Evolutionary conservation across 2,888 invertebrate species (phyloP).

Genomic region (Andrena praecox): DNA sequence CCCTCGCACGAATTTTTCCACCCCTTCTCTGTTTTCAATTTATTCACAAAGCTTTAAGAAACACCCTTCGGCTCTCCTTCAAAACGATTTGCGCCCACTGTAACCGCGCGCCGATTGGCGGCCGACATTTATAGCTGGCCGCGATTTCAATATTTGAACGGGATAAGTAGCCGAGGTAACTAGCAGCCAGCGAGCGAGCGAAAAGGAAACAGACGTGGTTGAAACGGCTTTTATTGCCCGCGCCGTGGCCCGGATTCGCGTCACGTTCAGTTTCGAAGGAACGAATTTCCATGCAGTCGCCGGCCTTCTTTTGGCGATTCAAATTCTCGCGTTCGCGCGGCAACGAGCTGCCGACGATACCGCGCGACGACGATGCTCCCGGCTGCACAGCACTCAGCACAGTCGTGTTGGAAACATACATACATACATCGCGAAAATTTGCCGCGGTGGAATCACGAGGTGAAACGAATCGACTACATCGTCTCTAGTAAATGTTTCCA

Average conservation of each 20-base stretch:
- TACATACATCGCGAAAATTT: slow-evolving; percentile 39
- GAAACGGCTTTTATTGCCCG: slow-evolving; percentile 44
- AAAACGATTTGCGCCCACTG: background rate
- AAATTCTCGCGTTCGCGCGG: background rate
- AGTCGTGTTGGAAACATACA: slow-evolving; percentile 41
- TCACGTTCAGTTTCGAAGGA: slow-evolving; percentile 30
- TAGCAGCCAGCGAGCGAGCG: slow-evolving; percentile 21
- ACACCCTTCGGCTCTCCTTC: background rate
- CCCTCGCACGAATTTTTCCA: too few relatives aligned
- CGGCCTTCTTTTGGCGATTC: background rate
- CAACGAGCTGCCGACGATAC: slow-evolving; percentile 16
- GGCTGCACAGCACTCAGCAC: slow-evolving; percentile 6
- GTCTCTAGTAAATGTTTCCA: slow-evolving; percentile 21
- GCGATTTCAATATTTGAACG: slow-evolving; percentile 42
- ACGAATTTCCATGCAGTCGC: background rate
- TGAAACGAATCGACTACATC: slow-evolving; percentile 59
- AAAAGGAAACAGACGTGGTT: slow-evolving; percentile 31
- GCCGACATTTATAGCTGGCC: background rate
- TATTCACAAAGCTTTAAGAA: background rate
- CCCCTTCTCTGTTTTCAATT: too few relatives aligned
- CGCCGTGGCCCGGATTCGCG: slow-evolving; percentile 7
- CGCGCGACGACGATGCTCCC: slow-evolving; percentile 11
- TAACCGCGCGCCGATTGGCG: background rate
- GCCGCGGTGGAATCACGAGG: slow-evolving; percentile 17
- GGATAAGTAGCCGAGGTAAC: slow-evolving; percentile 32